Percentiles rank a stretch among this genome's conserved stretches.
These are phyloP conservation scores for Calcarius lapponicus DNA, from an alignment of 2,797 vertebrate genomes.

Conservation along the genomic window DNA sequence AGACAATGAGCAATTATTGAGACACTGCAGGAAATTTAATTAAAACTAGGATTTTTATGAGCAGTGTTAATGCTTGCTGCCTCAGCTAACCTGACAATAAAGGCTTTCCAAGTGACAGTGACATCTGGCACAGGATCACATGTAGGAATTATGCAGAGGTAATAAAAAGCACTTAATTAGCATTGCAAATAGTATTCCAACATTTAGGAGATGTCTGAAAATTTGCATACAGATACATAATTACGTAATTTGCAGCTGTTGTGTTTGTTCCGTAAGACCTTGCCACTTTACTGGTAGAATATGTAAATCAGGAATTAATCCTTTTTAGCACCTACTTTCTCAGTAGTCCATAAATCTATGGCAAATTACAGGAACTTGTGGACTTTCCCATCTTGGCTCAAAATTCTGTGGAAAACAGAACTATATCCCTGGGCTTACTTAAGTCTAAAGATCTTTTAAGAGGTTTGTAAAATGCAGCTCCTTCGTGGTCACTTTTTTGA, in stretches of 20 bases:
- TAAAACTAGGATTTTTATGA: slow-evolving; percentile 77
- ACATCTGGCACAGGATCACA: slow-evolving; percentile 80
- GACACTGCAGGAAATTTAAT: slow-evolving; percentile 74
- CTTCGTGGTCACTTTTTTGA: slow-evolving; percentile 22
- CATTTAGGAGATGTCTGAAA: slow-evolving; percentile 78
- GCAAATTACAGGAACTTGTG: slow-evolving; percentile 20
- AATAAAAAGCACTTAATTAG: slow-evolving; percentile 81
- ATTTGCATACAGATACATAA: slow-evolving; percentile 84
- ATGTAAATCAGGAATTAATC: slow-evolving; percentile 74
- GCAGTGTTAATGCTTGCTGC: slow-evolving; percentile 73
- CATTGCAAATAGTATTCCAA: slow-evolving; percentile 79
- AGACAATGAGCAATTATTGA: slow-evolving; percentile 63
- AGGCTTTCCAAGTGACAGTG: slow-evolving; percentile 76
- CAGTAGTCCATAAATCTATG: slow-evolving; percentile 50
- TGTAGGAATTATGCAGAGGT: slow-evolving; percentile 79
- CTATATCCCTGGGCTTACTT: neutral
- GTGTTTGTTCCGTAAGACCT: slow-evolving; percentile 76
- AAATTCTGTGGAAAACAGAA: slow-evolving; percentile 25
- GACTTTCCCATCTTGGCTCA: slow-evolving; percentile 16
- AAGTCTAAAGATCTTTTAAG: neutral
- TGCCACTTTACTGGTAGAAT: slow-evolving; percentile 75
- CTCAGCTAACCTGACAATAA: slow-evolving; percentile 81
- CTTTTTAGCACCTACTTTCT: slow-evolving; percentile 52
- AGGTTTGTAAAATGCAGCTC: slow-evolving; percentile 11
- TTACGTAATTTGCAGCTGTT: slow-evolving; percentile 84